Evolutionary conservation across 2,888 invertebrate species (phyloP), one percentile per base, ranked within the genome.

Genomic region (Lysandra bellargus): DNA sequence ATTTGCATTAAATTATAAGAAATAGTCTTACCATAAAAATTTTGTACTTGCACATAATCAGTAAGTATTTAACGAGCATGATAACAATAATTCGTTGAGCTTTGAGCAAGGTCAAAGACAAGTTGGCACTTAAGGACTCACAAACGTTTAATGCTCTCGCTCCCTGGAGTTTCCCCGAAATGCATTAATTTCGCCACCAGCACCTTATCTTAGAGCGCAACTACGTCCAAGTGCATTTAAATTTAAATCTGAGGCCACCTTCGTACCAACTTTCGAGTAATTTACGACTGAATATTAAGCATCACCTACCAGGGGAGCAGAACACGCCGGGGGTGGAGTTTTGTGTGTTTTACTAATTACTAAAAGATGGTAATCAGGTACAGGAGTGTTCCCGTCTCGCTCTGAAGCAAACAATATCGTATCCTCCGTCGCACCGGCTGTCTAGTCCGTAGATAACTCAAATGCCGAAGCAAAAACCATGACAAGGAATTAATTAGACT

Each of bases 331-430:
- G 94, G 95, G 95, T 92, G 95, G 95, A 95, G 95, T 95, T 95
- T 95, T 95, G 95, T 95, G 93, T 95, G 95, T 95, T 95, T 95
- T 95, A 95, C 95, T 95, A 95, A 95, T 95, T 95, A 95, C 95
- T 89, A 94, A 95, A 95, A 95, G 95, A 95, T 95, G 95, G 92
- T 95, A 95, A 95, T 95, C 94, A 92, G 93, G 89, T 92, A 87
- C 86, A 85, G 84, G 89, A 91, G 90, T 92, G 86, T 83, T 84
- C 80, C 87, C 83, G 49, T 91, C 92, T 82, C 84, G 6, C 80
- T 92, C 87, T 79, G 53, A 75, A 87, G 6, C 72, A 64, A 9
- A 30, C 23, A 23, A 73, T 78, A 60, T 73, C 33, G 23, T 78
- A 87, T 88, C 53, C 74, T 80, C 86, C 82, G 79, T 91, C 90